Conservation (phyloP, 2,888 invertebrate genomes). For the Volucella inanis region DNA sequence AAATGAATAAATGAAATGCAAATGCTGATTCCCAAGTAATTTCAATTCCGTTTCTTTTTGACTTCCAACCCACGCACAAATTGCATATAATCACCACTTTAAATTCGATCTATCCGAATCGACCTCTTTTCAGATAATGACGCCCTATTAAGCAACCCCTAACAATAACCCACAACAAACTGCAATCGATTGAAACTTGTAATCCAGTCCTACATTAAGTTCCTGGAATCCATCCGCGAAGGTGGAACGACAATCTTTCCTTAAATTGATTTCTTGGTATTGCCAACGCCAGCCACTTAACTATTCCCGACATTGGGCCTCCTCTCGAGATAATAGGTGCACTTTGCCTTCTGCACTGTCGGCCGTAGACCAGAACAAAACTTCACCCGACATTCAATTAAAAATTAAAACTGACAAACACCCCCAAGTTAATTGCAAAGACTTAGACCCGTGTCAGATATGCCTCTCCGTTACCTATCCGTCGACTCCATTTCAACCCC, state of each 20-base stretch:
- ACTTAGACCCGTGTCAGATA: conserved; percentile 29
- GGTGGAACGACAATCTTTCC: not conserved
- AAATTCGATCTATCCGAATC: not conserved
- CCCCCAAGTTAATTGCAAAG: conserved; percentile 61
- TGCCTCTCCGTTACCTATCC: not conserved
- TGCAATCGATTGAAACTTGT: not conserved
- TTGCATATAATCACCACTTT: conserved; percentile 1
- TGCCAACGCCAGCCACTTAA: conserved; percentile 12
- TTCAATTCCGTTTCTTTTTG: no score
- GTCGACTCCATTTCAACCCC: not conserved
- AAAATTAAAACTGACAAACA: conserved; percentile 62
- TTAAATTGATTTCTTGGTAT: conserved; percentile 49
- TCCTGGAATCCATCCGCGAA: not conserved
- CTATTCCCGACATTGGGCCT: conserved; percentile 27
- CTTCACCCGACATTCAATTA: conserved; percentile 60
- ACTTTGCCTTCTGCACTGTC: conserved; percentile 26
- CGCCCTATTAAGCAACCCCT: not conserved
- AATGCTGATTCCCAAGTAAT: no score
- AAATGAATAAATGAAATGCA: no score
- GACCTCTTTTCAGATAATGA: not conserved
- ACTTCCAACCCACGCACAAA: not conserved
- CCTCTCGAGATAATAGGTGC: conserved; percentile 43
- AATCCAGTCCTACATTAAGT: not conserved
- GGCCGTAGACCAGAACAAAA: conserved; percentile 11
- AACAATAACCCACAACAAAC: not conserved